These are phyloP conservation scores for Euspilapteryx auroguttella DNA, from an alignment of 2,888 invertebrate genomes.

Conservation along the genomic window DNA sequence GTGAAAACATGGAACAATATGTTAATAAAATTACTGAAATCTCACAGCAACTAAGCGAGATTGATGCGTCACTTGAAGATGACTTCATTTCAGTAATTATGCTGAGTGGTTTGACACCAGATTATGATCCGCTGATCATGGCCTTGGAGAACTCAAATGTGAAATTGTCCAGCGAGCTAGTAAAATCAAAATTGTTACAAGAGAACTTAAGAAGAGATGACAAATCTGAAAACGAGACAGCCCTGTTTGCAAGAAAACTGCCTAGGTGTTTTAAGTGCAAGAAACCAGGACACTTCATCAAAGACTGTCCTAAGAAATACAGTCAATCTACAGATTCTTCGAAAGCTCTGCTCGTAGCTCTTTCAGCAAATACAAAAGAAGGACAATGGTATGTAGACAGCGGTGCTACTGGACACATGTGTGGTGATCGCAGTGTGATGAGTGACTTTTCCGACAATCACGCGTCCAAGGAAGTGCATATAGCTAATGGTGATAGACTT, in stretches of 20 bases:
- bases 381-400: background rate
- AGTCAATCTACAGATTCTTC: background rate
- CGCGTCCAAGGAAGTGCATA: background rate
- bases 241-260: background rate
- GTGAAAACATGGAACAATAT: too few relatives aligned
- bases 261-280: slow-evolving; percentile 1
- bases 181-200: too few relatives aligned
- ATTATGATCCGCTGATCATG: too few relatives aligned
- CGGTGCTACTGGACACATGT: slow-evolving; percentile 1
- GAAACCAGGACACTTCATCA: background rate
- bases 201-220: too few relatives aligned
- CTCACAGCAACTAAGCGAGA: too few relatives aligned
- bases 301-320: slow-evolving; percentile 1
- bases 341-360: slow-evolving; percentile 1
- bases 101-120: too few relatives aligned
- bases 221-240: too few relatives aligned
- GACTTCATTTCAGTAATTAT: too few relatives aligned
- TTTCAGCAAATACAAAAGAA: background rate
- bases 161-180: too few relatives aligned
- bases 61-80: too few relatives aligned
- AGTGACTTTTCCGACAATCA: background rate
- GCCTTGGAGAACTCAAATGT: too few relatives aligned
- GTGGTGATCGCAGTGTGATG: background rate
- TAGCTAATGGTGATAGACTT: slow-evolving; percentile 1
- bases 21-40: too few relatives aligned